Conservation (phyloP, 2,888 invertebrate species). For the Dendrolimus pini region DNA sequence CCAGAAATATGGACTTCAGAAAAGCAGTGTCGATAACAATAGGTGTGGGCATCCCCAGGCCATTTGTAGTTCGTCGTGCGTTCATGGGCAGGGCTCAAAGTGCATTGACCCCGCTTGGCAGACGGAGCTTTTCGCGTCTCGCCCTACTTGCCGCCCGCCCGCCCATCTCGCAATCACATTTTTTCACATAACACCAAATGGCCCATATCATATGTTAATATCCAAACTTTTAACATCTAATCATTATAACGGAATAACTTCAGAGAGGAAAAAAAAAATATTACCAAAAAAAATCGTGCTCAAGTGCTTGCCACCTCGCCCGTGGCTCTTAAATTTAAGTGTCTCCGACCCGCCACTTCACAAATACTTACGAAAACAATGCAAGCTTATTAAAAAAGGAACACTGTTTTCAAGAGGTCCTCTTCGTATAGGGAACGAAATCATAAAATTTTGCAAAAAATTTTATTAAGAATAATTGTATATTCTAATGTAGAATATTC, state of each 20-base stretch:
- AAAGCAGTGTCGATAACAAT: slow-evolving; percentile 49
- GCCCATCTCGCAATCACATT: slow-evolving; percentile 41
- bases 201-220: slow-evolving; percentile 3
- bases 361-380: background rate
- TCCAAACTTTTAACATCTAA: slow-evolving; percentile 9
- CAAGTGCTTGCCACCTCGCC: slow-evolving; percentile 19
- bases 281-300: slow-evolving; percentile 31
- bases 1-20: too few relatives aligned
- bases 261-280: slow-evolving; percentile 11
- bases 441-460: too few relatives aligned
- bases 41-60: slow-evolving; percentile 48
- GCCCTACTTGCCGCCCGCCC: slow-evolving; percentile 67
- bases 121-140: slow-evolving; percentile 68
- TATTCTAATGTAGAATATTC: too few relatives aligned
- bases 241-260: slow-evolving; percentile 10
- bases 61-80: slow-evolving; percentile 27
- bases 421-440: background rate
- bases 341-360: background rate
- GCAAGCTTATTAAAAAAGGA: background rate
- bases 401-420: background rate
- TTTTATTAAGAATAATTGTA: too few relatives aligned
- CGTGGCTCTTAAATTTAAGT: slow-evolving; percentile 1
- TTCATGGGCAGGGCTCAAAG: slow-evolving; percentile 69
- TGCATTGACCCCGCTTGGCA: slow-evolving; percentile 62
- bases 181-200: background rate